A percentile compares a stretch with the other conserved stretches of the same genome.
These are phyloP conservation scores for Acanthosepion lycidas DNA, from an alignment of 2,888 invertebrate species.

Conservation along the genomic window DNA sequence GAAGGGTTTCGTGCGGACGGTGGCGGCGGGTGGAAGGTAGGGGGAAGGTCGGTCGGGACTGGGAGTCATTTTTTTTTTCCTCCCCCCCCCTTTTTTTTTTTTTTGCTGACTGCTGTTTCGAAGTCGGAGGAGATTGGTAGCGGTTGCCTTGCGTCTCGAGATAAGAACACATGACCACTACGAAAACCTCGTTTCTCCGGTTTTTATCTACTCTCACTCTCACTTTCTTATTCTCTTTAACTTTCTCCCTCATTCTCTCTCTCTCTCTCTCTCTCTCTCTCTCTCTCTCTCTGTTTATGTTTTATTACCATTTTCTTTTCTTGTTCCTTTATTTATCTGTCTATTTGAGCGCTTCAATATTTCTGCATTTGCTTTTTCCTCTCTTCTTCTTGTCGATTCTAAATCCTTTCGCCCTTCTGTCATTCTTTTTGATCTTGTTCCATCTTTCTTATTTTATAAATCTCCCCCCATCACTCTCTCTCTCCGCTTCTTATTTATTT, in stretches of 20 bases:
- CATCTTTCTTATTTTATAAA: neutral
- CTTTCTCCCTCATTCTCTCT: neutral
- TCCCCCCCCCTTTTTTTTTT: neutral
- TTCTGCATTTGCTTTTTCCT: neutral
- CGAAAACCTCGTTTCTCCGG: no score
- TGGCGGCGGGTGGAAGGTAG: accelerated
- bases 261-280: neutral
- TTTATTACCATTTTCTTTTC: neutral
- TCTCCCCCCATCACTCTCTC: neutral
- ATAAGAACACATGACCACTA: no score
- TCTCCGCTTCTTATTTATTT: neutral
- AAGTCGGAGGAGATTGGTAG: neutral
- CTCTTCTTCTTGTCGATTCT: neutral
- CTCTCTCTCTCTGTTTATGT: neutral
- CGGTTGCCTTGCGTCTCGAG: neutral
- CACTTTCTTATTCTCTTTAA: no score
- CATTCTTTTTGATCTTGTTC: neutral
- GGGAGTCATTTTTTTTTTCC: neutral
- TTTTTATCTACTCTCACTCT: no score
- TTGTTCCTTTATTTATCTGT: no score
- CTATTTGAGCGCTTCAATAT: no score
- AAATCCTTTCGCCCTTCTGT: neutral
- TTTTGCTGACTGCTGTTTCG: neutral
- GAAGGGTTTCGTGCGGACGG: neutral
- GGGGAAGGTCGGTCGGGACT: neutral